These are phyloP conservation scores for Parnassius glacialis DNA, from an alignment of 2,888 invertebrate species.

Conservation along the genomic window DNA sequence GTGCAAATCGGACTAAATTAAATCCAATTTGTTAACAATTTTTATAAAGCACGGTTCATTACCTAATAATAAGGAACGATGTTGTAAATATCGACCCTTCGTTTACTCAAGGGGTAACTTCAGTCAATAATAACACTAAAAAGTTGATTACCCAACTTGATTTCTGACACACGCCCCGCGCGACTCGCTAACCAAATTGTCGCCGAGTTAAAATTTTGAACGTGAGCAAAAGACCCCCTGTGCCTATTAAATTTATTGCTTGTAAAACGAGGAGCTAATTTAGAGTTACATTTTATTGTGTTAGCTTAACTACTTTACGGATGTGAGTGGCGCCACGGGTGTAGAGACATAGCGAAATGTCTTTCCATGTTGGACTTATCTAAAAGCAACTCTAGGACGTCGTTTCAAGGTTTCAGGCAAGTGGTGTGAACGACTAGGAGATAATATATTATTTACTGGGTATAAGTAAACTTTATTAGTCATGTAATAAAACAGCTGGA, in stretches of 20 bases:
- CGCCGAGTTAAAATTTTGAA: slow-evolving; percentile 66
- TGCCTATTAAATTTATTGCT: slow-evolving; percentile 77
- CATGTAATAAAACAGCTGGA: slow-evolving; percentile 41
- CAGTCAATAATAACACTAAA: slow-evolving; percentile 55
- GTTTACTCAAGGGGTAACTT: slow-evolving; percentile 40
- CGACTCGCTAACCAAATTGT: slow-evolving; percentile 59
- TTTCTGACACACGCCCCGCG: slow-evolving; percentile 48
- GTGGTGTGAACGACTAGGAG: slow-evolving; percentile 29
- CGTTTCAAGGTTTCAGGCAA: slow-evolving; percentile 31
- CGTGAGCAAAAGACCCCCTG: slow-evolving; percentile 51
- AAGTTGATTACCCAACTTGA: slow-evolving; percentile 63
- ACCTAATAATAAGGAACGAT: slow-evolving; percentile 37
- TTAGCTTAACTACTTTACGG: slow-evolving; percentile 70
- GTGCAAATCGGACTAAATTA: not conserved
- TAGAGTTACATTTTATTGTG: slow-evolving; percentile 77
- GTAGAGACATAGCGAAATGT: slow-evolving; percentile 39
- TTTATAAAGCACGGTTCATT: slow-evolving; percentile 15
- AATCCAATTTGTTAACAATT: slow-evolving; percentile 2
- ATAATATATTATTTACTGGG: slow-evolving; percentile 33
- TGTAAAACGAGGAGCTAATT: slow-evolving; percentile 80
- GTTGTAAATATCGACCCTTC: slow-evolving; percentile 42
- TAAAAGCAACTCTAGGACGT: slow-evolving; percentile 34
- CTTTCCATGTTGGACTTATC: slow-evolving; percentile 12
- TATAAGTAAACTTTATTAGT: slow-evolving; percentile 46
- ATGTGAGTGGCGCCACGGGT: slow-evolving; percentile 60